Base-by-base conservation (phyloP, 2,797 vertebrate genomes). In the Harpagifer antarcticus region DNA sequence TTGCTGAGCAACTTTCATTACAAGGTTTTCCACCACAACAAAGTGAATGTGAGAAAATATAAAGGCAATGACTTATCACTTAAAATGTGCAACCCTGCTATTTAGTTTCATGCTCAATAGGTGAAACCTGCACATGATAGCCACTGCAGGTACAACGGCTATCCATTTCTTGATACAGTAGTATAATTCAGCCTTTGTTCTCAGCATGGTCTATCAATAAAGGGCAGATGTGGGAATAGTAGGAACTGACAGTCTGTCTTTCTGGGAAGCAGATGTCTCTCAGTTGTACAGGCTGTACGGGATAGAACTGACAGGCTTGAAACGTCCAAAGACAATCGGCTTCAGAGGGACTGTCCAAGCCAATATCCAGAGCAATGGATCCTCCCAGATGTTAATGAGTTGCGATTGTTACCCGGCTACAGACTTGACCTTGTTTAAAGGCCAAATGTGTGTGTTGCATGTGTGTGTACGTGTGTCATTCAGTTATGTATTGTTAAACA, bases 351-450 rank as follows among this genome's bases (percentile, higher is more conserved):
- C 87, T 91, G 92, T 93, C 93, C 83, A 78, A 80, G 57, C 62
- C 63, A 90, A 93, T 93, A 91, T 90, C 68, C 82, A 82, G 77
- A 58, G 74, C 83, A 86, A 86, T 91, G 89, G 90, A 92, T 94
- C 90, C 82, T 83, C 68, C 52, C 57, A 16, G 86, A 88, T 84
- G 76, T 85, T 92, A 90, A 94, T 89, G 77, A 83, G 72, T 75
- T 79, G 67, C 53, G 91, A 92, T 85, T 81, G 87, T 82, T 84
- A 82, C 81, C 61, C 68, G 44, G 75, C 72, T 81, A 80, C 78
- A 87, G 68, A 69, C 69, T 31, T 88, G 87, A 93, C 89, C 87
- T 91, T 92, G 85, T 86, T 89, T 82, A 82, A 86, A 81, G 75
- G 74, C 74, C 13, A 74, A 54, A 64, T 42, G 70, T 72, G 69